These are phyloP conservation scores for Steinernema carpocapsae DNA, from an alignment of 2,888 invertebrate genomes.

Conservation along the genomic window DNA sequence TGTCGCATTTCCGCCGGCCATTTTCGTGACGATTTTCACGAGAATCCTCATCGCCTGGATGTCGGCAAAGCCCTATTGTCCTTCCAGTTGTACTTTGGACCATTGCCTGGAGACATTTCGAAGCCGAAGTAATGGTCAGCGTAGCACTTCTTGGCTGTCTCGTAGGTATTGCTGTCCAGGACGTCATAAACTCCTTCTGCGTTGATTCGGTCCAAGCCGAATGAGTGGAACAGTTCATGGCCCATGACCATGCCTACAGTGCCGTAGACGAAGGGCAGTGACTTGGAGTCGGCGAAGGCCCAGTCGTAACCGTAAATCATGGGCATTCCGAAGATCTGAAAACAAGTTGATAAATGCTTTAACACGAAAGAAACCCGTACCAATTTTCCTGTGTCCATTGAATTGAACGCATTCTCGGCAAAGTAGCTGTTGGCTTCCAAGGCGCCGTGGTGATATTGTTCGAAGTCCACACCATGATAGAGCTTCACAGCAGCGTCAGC, in stretches of 20 bases:
- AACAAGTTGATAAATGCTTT: no score
- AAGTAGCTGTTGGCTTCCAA: not conserved
- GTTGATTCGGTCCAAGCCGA: not conserved
- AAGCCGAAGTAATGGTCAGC: not conserved
- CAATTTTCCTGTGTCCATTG: no score
- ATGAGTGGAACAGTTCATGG: not conserved
- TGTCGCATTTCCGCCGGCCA: not conserved
- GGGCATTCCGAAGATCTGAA: not conserved
- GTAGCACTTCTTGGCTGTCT: not conserved
- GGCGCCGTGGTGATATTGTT: not conserved
- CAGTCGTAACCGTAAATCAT: not conserved
- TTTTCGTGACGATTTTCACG: not conserved
- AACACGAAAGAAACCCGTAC: no score
- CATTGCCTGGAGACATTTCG: not conserved
- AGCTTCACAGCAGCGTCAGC: not conserved
- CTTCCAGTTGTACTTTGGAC: not conserved
- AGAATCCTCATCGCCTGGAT: not conserved
- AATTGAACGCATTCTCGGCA: not conserved
- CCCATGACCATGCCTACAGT: not conserved
- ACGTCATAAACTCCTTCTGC: not conserved
- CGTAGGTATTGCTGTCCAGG: not conserved
- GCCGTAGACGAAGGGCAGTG: not conserved
- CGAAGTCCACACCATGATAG: not conserved
- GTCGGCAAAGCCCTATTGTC: constrained; percentile 2
- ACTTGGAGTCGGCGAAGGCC: not conserved